These are phyloP conservation scores for Atrina japonica DNA, from an alignment of 2,888 invertebrate species.

Conservation along the genomic window DNA sequence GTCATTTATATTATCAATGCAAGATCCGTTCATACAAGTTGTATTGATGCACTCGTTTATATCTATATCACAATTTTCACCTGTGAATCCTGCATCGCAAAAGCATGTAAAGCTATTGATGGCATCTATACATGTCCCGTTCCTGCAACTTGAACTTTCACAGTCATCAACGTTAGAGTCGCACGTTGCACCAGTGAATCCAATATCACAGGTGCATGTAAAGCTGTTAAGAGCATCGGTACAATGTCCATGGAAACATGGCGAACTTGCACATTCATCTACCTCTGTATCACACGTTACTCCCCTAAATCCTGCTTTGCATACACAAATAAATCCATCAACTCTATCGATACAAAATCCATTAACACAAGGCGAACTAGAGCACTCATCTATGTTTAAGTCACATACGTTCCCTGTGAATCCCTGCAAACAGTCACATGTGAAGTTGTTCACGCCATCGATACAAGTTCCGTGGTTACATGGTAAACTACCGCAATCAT, in stretches of 20 bases:
- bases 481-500: background rate
- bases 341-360: constrained; percentile 10
- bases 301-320: constrained; percentile 19
- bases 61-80: constrained; percentile 86
- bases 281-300: constrained; percentile 10
- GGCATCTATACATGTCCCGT: constrained; percentile 18
- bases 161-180: constrained; percentile 11
- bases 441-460: constrained; percentile 1
- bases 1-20: constrained; percentile 2
- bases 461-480: constrained; percentile 19
- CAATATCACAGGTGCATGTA: constrained; percentile 1
- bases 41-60: constrained; percentile 76
- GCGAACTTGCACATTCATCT: constrained; percentile 4
- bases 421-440: constrained; percentile 12
- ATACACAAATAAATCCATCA: constrained; percentile 3
- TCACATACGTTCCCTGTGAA: constrained; percentile 7
- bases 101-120: constrained; percentile 8
- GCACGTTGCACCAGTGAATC: constrained; percentile 17
- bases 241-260: constrained; percentile 21
- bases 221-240: constrained; percentile 4
- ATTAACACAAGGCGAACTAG: constrained; percentile 15
- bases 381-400: constrained; percentile 13
- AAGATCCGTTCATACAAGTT: constrained; percentile 79
- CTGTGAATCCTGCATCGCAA: constrained; percentile 90
- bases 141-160: background rate